These are phyloP conservation scores for Porites evermanni DNA, from an alignment of 92 coral and sea anemone genomes.

Conservation along the genomic window DNA sequence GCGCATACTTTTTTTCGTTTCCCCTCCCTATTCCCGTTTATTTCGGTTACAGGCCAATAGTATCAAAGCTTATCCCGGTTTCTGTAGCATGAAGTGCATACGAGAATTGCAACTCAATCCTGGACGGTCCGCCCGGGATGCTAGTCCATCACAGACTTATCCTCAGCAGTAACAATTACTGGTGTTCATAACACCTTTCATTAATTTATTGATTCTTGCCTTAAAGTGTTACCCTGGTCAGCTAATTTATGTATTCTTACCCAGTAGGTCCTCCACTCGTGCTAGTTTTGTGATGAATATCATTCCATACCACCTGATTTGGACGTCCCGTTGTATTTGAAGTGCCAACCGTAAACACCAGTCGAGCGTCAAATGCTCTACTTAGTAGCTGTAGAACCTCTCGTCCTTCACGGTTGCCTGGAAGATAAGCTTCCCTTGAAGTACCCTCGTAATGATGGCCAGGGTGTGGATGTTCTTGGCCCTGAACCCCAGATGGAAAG, in stretches of 20 bases:
- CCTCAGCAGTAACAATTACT: too few relatives aligned
- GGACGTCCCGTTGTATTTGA: slow-evolving; percentile 59
- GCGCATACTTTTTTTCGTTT: too few relatives aligned
- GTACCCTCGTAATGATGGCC: slow-evolving; percentile 70
- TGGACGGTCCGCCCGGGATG: too few relatives aligned
- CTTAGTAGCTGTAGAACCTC: slow-evolving; percentile 69
- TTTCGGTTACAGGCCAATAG: too few relatives aligned
- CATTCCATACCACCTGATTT: slow-evolving; percentile 82
- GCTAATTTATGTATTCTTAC: slow-evolving; percentile 18
- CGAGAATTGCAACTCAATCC: too few relatives aligned
- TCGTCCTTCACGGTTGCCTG: slow-evolving; percentile 69
- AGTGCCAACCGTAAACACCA: slow-evolving; percentile 79
- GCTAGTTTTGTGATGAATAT: slow-evolving; percentile 85
- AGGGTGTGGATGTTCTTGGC: slow-evolving; percentile 78
- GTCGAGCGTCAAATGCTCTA: slow-evolving; percentile 82
- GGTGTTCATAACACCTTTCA: too few relatives aligned
- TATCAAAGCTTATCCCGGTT: too few relatives aligned
- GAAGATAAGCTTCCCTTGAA: slow-evolving; percentile 65
- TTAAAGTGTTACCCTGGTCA: too few relatives aligned
- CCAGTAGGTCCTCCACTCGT: slow-evolving; percentile 66
- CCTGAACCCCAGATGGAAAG: slow-evolving; percentile 59
- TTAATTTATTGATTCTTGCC: neutral
- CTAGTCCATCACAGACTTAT: too few relatives aligned
- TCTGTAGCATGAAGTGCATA: too few relatives aligned
- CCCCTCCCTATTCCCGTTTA: too few relatives aligned